Percentiles rank a stretch among this genome's conserved stretches.
Conservation (phyloP, 2,888 invertebrate species). For the Actias luna region DNA sequence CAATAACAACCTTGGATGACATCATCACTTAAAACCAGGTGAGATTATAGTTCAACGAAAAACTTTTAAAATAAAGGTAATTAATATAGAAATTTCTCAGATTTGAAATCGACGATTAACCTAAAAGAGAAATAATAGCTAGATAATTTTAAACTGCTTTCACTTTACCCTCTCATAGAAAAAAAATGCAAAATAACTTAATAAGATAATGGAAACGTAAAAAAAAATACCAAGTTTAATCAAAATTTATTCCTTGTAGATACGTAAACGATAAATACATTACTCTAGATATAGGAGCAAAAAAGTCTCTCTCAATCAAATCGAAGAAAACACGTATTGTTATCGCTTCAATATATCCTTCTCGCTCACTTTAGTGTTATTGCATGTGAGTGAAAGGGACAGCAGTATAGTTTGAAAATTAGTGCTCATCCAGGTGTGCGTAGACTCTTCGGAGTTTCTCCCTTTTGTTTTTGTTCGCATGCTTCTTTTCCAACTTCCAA, state of each 20-base stretch:
- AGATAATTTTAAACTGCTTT: too few relatives aligned
- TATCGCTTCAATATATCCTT: neutral
- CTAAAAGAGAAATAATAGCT: too few relatives aligned
- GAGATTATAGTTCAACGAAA: too few relatives aligned
- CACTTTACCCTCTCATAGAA: too few relatives aligned
- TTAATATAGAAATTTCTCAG: too few relatives aligned
- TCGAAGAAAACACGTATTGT: too few relatives aligned
- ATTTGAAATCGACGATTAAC: too few relatives aligned
- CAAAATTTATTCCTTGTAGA: neutral
- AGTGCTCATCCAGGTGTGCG: slow-evolving; percentile 91
- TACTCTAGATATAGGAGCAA: neutral
- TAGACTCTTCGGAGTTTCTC: slow-evolving; percentile 95
- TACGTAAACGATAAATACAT: neutral
- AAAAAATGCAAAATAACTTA: neutral
- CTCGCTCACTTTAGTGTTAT: neutral
- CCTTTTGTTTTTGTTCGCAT: slow-evolving; percentile 93
- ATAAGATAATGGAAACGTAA: neutral
- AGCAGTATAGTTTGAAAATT: slow-evolving; percentile 19
- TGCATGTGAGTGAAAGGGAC: slow-evolving; percentile 2
- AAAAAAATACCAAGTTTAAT: neutral
- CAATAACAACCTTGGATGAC: too few relatives aligned
- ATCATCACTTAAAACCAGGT: too few relatives aligned
- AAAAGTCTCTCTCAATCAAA: too few relatives aligned
- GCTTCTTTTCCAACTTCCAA: slow-evolving; percentile 91
- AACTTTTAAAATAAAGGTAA: too few relatives aligned